These are phyloP conservation scores for Lophius piscatorius DNA, from an alignment of 2,113 vertebrate genomes.

Conservation along the genomic window DNA sequence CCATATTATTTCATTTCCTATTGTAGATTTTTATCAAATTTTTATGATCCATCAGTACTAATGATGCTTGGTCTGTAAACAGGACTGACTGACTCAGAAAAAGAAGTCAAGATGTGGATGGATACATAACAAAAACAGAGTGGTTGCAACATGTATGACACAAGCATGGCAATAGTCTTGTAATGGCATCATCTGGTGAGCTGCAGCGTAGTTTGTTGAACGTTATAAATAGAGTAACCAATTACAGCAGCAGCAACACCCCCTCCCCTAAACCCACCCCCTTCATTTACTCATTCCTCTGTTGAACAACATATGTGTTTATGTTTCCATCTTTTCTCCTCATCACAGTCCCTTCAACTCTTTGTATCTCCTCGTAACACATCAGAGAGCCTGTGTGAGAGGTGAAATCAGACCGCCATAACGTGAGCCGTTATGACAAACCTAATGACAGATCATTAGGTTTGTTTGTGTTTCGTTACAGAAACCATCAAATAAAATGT, in stretches of 20 bases:
- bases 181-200: slow-evolving; percentile 13
- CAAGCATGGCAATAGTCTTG: neutral
- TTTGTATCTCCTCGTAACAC: neutral
- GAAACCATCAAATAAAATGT: no score
- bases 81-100: neutral
- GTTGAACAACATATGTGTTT: slow-evolving; percentile 22
- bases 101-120: neutral
- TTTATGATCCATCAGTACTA: neutral
- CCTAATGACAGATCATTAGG: no score
- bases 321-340: neutral
- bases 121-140: neutral
- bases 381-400: neutral
- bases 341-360: neutral
- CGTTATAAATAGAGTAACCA: slow-evolving; percentile 5
- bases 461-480: no score
- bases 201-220: slow-evolving; percentile 10
- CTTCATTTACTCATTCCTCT: slow-evolving; percentile 22
- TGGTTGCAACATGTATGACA: neutral
- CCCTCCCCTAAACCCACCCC: slow-evolving; percentile 18
- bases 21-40: no score
- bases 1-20: slow-evolving; percentile 41
- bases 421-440: no score
- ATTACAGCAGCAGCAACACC: slow-evolving; percentile 3
- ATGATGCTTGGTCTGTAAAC: neutral
- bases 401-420: neutral